A percentile compares a stretch with the other conserved stretches of the same genome.
Evolutionary conservation across 2,797 vertebrate genomes (phyloP).

Genomic region (Catamblyrhynchus diadema): DNA sequence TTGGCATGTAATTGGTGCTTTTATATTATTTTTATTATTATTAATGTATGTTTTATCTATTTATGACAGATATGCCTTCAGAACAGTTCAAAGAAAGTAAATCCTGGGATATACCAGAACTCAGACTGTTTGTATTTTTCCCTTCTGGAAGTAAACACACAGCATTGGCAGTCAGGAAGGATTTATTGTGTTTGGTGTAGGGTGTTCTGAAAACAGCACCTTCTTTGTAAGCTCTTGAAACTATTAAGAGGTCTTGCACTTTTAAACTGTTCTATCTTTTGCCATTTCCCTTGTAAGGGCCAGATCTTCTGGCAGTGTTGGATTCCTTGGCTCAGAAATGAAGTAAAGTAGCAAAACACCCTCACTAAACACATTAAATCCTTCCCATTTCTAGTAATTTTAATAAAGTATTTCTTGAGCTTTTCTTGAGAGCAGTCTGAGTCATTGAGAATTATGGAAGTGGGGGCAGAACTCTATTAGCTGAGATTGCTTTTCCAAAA

Average conservation of each 20-base stretch:
- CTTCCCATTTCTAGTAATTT: background rate
- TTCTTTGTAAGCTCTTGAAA: background rate
- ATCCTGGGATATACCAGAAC: background rate
- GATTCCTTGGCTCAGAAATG: background rate
- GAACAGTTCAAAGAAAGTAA: background rate
- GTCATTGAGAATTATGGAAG: rapidly evolving
- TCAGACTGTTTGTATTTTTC: background rate
- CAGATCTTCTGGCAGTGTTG: background rate
- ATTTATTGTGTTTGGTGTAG: background rate
- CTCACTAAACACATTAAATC: background rate
- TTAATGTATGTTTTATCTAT: background rate
- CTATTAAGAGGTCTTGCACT: background rate
- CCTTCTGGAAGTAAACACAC: background rate
- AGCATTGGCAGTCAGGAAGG: background rate
- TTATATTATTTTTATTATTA: background rate
- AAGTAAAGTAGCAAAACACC: background rate
- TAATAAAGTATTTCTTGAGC: background rate
- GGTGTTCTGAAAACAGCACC: background rate
- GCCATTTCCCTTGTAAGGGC: background rate
- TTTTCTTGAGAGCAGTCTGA: background rate
- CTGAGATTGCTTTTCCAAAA: background rate
- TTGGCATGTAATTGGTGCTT: background rate
- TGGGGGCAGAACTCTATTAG: background rate
- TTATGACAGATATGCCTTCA: background rate
- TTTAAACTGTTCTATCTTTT: background rate